Conservation (phyloP, 1,140 invertebrate genomes). For the Colletes latitarsis region DNA sequence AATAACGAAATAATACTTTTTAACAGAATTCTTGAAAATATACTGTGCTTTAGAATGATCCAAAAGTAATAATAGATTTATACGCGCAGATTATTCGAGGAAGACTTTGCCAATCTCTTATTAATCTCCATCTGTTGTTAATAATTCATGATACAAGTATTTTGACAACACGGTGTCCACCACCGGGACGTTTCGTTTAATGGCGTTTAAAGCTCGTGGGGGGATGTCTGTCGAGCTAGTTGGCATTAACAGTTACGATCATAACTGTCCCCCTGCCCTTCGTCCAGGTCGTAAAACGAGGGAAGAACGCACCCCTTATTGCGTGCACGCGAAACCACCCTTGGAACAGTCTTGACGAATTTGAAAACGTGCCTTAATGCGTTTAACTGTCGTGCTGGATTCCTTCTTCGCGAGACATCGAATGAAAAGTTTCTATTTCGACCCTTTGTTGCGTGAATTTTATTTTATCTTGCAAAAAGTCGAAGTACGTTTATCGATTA, state of each 20-base stretch:
- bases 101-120: too few relatives aligned
- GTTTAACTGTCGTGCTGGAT: neutral
- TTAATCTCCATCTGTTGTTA: neutral
- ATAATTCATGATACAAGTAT: constrained; percentile 32
- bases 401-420: too few relatives aligned
- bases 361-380: neutral
- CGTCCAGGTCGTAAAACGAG: constrained; percentile 53
- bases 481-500: too few relatives aligned
- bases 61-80: too few relatives aligned
- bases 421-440: too few relatives aligned
- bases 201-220: constrained; percentile 55
- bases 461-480: too few relatives aligned
- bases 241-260: constrained; percentile 46
- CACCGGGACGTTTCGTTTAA: constrained; percentile 50
- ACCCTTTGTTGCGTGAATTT: too few relatives aligned
- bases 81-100: too few relatives aligned
- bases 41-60: too few relatives aligned
- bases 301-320: neutral
- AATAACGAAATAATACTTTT: too few relatives aligned
- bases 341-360: constrained; percentile 34
- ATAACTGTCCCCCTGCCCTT: constrained; percentile 48
- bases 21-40: too few relatives aligned
- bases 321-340: constrained; percentile 3
- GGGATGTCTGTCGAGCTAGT: constrained; percentile 42
- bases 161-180: constrained; percentile 14